Conservation (phyloP, 2,113 vertebrate species). For the Suricata suricatta region DNA sequence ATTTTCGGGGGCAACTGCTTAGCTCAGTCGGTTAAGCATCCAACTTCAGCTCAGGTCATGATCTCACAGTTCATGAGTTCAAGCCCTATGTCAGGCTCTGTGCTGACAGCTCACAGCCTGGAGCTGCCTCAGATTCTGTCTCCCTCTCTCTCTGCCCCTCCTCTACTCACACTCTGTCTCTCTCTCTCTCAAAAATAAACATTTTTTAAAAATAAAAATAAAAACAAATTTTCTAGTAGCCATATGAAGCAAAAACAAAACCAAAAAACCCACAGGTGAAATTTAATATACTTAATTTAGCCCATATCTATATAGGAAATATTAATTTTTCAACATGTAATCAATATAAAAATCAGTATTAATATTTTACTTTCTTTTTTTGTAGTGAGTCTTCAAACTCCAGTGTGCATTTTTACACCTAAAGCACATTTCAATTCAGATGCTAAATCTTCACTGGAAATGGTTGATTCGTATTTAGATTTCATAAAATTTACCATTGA, state of each 20-base stretch:
- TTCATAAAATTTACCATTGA: conserved; percentile 1
- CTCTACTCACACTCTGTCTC: too few species aligned
- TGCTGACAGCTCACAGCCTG: too few species aligned
- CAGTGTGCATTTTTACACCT: neutral
- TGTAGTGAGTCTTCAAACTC: neutral
- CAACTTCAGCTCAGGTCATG: too few species aligned
- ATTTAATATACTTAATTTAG: neutral
- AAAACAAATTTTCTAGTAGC: neutral
- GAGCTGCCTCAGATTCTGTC: too few species aligned
- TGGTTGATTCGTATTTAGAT: neutral
- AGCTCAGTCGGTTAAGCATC: too few species aligned
- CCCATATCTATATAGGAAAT: neutral
- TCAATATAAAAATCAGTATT: neutral
- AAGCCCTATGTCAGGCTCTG: too few species aligned
- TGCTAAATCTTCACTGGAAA: neutral
- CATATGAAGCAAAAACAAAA: neutral
- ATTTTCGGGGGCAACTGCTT: too few species aligned
- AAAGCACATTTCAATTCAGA: neutral
- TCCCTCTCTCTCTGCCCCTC: too few species aligned
- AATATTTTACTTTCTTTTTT: neutral
- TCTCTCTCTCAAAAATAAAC: too few species aligned
- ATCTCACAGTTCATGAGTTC: too few species aligned
- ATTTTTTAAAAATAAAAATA: too few species aligned
- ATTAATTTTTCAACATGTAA: conserved; percentile 2
- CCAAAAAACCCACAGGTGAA: neutral